Conservation (phyloP, 35 echinoderm and acorn worm genomes). For the Acanthaster planci region DNA sequence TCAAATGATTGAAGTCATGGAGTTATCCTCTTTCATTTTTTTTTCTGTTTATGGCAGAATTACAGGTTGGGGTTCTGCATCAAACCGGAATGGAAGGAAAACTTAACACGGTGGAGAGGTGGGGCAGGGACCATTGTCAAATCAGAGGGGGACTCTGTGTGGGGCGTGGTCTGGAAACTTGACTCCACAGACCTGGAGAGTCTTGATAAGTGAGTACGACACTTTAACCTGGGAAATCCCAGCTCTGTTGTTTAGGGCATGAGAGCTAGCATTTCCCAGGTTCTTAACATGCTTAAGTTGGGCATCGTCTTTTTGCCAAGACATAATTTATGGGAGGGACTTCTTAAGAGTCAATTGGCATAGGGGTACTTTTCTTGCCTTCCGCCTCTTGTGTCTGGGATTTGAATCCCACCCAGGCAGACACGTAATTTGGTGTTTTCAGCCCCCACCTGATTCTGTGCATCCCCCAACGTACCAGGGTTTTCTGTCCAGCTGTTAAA, state of each 20-base stretch:
- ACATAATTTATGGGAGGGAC: neutral
- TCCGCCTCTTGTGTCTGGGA: neutral
- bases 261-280: too few species aligned
- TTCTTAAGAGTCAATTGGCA: neutral
- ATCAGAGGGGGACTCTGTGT: conserved; percentile 24
- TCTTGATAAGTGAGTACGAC: conserved; percentile 42
- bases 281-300: neutral
- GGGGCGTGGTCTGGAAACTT: conserved; percentile 55
- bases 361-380: neutral
- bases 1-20: neutral
- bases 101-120: conserved; percentile 32
- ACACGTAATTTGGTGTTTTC: too few species aligned
- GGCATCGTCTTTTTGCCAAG: neutral
- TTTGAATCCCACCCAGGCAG: too few species aligned
- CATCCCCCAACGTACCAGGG: too few species aligned
- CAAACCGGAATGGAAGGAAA: neutral
- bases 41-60: conserved; percentile 23
- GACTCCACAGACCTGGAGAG: neutral
- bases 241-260: neutral
- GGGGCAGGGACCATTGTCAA: conserved; percentile 33
- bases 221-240: neutral
- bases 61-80: conserved; percentile 44
- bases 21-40: neutral
- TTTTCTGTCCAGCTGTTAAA: too few species aligned
- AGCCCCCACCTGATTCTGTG: too few species aligned